These are phyloP conservation scores for Dasyurus viverrinus DNA, from an alignment of 2,113 vertebrate genomes.

Conservation along the genomic window DNA sequence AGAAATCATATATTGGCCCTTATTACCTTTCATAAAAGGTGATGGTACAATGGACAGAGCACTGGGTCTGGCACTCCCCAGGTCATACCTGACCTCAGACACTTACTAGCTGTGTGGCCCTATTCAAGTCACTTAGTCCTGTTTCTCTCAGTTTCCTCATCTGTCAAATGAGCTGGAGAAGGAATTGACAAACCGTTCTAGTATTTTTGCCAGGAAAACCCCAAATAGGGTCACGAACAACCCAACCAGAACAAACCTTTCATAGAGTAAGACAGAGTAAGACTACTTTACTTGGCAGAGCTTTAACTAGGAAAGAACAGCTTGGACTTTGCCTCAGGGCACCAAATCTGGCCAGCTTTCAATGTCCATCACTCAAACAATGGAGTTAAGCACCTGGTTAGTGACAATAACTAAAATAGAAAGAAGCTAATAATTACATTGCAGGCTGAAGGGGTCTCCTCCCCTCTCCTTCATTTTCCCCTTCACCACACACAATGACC, in stretches of 20 bases:
- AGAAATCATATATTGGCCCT: background rate
- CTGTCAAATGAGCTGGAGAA: background rate
- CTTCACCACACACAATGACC: background rate
- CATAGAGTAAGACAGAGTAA: background rate
- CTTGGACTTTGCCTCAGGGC: background rate
- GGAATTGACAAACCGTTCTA: background rate
- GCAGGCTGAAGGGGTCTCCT: background rate
- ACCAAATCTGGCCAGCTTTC: background rate
- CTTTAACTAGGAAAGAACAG: background rate
- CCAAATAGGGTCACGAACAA: background rate
- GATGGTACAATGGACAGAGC: background rate
- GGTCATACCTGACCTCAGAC: background rate
- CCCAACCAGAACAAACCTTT: background rate
- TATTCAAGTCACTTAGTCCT: background rate
- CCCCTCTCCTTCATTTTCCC: background rate
- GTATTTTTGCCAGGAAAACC: background rate
- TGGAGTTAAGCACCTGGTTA: background rate
- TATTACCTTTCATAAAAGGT: background rate
- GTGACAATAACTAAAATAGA: background rate
- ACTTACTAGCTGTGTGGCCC: background rate
- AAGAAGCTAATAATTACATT: background rate
- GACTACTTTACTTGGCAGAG: background rate
- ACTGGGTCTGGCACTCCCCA: background rate
- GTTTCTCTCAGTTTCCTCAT: background rate
- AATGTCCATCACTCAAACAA: background rate